Evolutionary conservation across 2,113 vertebrate genomes (phyloP), one percentile per base, ranked within the genome.

Genomic region (Cyprinodon tularosa): DNA sequence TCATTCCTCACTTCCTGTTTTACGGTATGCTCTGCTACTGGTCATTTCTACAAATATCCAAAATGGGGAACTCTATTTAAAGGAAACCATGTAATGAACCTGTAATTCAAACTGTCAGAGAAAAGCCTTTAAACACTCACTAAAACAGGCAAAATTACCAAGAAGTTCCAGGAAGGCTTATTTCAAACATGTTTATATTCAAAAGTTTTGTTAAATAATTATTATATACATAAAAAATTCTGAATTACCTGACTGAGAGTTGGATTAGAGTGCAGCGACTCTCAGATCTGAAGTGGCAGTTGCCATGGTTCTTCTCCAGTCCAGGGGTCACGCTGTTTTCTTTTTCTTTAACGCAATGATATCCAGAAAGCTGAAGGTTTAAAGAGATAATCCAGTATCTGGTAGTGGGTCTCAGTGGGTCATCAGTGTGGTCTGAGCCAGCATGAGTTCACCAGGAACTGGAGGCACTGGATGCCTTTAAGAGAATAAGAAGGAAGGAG

Each of bases 271-370:
- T 74, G 57, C 81, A 78, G 64, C 60, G 82, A 80, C 80, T 84
- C 84, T 88, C 81, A 81, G 68, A 86, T 93, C 93, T 93, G 94
- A 94, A 81, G 67, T 68, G 86, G 88, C 89, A 20, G 82, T 69
- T 83, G 78, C 86, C 86, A 86, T 81, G 89, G 77, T 72, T 71
- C 72, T 83, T 85, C 68, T 53, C 3, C 57, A 64, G 71, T 72
- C 59, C 78, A 53, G 57, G 7, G 61, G 86, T 94, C 92, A 93
- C 92, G 92, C 92, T 45, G 77, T 88, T 60, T 77, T 12, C 48
- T 3, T 38, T 20, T 29, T 72, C 62, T 62, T 78, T 61, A 47
- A 38, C 12, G 63, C 60, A 69, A 64, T 4, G 59, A 36, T 69
- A 62, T 65, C 63, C 60, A 59, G 70, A 66, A 29, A 67, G 65